Conservation (phyloP, 2,888 invertebrate genomes). For the Polyommatus icarus region DNA sequence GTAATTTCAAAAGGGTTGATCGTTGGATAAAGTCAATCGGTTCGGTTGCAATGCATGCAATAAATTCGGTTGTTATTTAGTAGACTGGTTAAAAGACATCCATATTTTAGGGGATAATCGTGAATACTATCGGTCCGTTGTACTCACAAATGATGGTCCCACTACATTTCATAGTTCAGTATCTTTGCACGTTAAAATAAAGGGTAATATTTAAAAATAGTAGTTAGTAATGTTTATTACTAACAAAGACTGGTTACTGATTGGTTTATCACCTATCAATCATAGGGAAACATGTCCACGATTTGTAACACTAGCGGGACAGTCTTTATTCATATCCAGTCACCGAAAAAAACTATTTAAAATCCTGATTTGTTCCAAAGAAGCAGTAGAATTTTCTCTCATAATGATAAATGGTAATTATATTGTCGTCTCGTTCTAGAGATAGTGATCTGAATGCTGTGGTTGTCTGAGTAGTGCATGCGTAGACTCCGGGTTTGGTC, state of each 20-base stretch:
- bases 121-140: slow-evolving; percentile 22
- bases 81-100: slow-evolving; percentile 18
- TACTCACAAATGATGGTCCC: slow-evolving; percentile 27
- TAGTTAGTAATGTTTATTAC: slow-evolving; percentile 12
- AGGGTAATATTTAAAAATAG: not conserved
- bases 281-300: not conserved
- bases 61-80: slow-evolving; percentile 26
- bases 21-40: slow-evolving; percentile 63
- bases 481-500: slow-evolving; percentile 52
- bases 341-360: not conserved
- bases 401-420: not conserved
- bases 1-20: slow-evolving; percentile 81
- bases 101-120: slow-evolving; percentile 4
- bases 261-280: not conserved
- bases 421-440: slow-evolving; percentile 9
- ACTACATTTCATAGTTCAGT: not conserved
- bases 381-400: not conserved
- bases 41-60: slow-evolving; percentile 70
- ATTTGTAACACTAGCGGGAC: slow-evolving; percentile 7
- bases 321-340: not conserved
- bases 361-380: not conserved
- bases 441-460: slow-evolving; percentile 22
- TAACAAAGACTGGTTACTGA: not conserved
- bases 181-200: slow-evolving; percentile 2
- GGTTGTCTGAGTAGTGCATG: slow-evolving; percentile 65